Base-by-base conservation (phyloP, 2,113 vertebrate species). In the Cyprinodon brontotheroides region DNA sequence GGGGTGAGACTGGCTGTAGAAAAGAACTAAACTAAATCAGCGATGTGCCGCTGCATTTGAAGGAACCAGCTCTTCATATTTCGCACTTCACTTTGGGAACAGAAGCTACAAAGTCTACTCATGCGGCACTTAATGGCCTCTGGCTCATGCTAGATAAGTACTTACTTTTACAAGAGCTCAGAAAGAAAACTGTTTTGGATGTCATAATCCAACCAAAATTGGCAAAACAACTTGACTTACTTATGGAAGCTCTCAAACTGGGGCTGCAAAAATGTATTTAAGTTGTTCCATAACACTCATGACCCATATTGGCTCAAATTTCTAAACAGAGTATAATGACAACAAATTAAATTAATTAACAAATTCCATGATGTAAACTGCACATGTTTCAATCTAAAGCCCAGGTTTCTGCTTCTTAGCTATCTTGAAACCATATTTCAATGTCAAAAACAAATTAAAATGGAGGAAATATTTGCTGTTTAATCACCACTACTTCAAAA, bases 371-470 rank as follows among this genome's bases (percentile, higher is more conserved):
- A 53, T 53, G 48, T 53, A 53, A 15, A 53, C 17, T 53, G 13
- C 15, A 14, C 15, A 53, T 17, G 17, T 17, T 53, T 15, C 15
- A 50, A 53, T 53, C 5, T 1, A 6, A 53, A 6, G 15, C 48
- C 48, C 13, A 53, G 48, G 5, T 53, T 53, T 53, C 48, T 53
- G 15, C 48, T 53, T 20, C 48, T 6, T 15, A 53, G 7, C 48
- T 17, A 20, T 15, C 48, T 29, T 29, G 29, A 29, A 29, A 53
- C 48, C 48, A 53, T 17, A 5, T 53, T 53, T 53, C 17, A 53
- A 53, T 37, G 36, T 64, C 37, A 59, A 74, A 71, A 65, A 74
- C 66, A 36, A 9, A 70, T 11, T 8, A 13, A 69, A 70, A 43
- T 13, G 11, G 3, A 15, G 63, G 4, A 70, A 38, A 43, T 41